Base-by-base conservation (phyloP, 30 jellyfish, hydroid and myxozoan species). In the Sanderia malayensis region DNA sequence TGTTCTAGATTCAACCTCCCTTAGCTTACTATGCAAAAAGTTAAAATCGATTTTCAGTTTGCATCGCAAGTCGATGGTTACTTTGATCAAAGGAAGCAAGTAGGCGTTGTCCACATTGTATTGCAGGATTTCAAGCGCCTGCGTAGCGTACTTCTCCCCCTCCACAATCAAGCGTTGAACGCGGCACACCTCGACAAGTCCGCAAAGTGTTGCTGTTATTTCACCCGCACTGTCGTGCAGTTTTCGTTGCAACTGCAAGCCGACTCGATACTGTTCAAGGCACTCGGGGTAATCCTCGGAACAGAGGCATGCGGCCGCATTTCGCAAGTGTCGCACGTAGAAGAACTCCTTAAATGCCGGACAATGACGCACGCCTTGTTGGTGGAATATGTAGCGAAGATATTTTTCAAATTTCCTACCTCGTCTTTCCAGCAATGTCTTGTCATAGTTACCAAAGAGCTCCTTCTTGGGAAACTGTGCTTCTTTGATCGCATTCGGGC, bases 391-490 rank as follows among this genome's bases (percentile, higher is more conserved):
- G 63, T 44, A 90, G 27, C 85, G 76, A 19, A 90, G 62, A 64
- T 90, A 90, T 83, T 90, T 84, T 33, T 82, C 96, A 61, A 90
- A 90, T 59, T 62, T 61, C 19, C 98, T 94, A 53, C 93, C 73
- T 20, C 98, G 59, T 47, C 80, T 81, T 63, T 82, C 96, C 19
- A 79, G 25, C 0, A 82, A 61, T 28, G 66, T 69, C 24, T 41
- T 72, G 45, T 65, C 79, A 34, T 76, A 79, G 33, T 80, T 84
- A 34, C 92, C 92, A 64, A 90, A 90, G 13, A 90, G 29, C 61
- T 84, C 93, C 71, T 83, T 90, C 65, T 71, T 76, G 8, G 98
- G 98, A 60, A 90, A 90, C 17, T 83, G 75, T 18, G 80, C 76
- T 9, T 77, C 79, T 25, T 68, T 66, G 30, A 83, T 46, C 0